Conservation (phyloP, 2,797 vertebrate species). For the Chaetophractus vellerosus region DNA sequence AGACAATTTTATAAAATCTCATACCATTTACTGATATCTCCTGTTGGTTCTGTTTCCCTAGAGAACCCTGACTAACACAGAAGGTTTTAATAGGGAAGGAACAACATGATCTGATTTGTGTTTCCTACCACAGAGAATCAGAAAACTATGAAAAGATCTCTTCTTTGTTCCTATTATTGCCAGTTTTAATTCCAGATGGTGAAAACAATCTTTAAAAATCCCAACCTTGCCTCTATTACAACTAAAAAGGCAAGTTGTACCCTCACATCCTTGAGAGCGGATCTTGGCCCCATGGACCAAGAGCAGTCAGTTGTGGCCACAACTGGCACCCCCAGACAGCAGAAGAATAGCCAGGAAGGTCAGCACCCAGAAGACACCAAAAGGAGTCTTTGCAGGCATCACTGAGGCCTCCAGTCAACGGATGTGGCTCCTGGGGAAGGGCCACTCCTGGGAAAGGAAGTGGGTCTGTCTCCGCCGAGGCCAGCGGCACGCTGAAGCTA, state of each 20-base stretch:
- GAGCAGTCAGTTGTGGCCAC: not conserved
- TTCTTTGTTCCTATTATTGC: not conserved
- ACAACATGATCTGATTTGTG: not conserved
- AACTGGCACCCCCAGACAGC: not conserved
- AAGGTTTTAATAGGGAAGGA: not conserved
- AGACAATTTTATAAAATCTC: no score
- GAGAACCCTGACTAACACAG: no score
- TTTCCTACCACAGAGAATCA: not conserved
- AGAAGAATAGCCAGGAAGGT: not conserved
- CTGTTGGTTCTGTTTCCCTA: no score
- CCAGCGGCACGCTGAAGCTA: not conserved
- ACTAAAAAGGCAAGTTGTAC: not conserved
- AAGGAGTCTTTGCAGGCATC: not conserved
- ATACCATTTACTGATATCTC: no score
- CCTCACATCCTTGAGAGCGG: not conserved
- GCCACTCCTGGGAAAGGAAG: not conserved
- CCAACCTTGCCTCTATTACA: slow-evolving; percentile 35
- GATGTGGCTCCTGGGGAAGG: not conserved
- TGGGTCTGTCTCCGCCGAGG: not conserved
- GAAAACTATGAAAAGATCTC: slow-evolving; percentile 20
- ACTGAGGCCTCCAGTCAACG: not conserved
- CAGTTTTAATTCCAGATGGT: not conserved
- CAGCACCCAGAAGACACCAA: not conserved
- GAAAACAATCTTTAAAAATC: slow-evolving; percentile 41
- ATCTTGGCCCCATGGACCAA: not conserved